phyloP scores from a whole-genome alignment of 2,888 invertebrate genomes.

The Rhingia campestris region DNA sequence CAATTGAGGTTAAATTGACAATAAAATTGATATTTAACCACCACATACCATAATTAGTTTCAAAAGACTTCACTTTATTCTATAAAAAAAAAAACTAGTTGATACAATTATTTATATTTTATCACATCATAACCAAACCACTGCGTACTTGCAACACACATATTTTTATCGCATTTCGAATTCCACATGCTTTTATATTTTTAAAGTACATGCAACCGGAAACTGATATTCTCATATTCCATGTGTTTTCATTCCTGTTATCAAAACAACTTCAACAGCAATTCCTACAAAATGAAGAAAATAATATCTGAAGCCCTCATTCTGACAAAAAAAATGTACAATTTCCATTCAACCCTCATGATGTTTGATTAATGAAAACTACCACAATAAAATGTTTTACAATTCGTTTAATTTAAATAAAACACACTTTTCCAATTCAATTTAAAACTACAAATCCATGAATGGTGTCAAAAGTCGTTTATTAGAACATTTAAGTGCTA shows the following conservation, averaged over 20 bases:
- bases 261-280: slow-evolving; percentile 24
- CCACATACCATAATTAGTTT: no score
- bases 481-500: slow-evolving; percentile 53
- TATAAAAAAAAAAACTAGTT: no score
- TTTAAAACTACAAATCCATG: slow-evolving; percentile 6
- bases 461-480: slow-evolving; percentile 51
- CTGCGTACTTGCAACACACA: slow-evolving; percentile 45
- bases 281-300: slow-evolving; percentile 34
- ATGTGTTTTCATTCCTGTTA: slow-evolving; percentile 31
- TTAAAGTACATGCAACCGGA: slow-evolving; percentile 51
- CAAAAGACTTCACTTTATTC: no score
- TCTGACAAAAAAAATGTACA: not conserved
- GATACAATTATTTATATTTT: not conserved
- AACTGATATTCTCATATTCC: slow-evolving; percentile 61
- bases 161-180: slow-evolving; percentile 47
- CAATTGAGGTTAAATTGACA: no score
- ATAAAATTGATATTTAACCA: no score
- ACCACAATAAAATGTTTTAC: slow-evolving; percentile 18
- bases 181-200: slow-evolving; percentile 33
- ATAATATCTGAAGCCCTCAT: slow-evolving; percentile 40
- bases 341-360: slow-evolving; percentile 20
- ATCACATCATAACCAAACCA: slow-evolving; percentile 11
- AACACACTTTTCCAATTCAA: slow-evolving; percentile 48
- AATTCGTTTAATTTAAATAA: slow-evolving; percentile 60
- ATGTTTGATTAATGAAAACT: slow-evolving; percentile 2